Conservation (phyloP, 2,113 vertebrate species). For the Paracyprichromis sp. region DNA sequence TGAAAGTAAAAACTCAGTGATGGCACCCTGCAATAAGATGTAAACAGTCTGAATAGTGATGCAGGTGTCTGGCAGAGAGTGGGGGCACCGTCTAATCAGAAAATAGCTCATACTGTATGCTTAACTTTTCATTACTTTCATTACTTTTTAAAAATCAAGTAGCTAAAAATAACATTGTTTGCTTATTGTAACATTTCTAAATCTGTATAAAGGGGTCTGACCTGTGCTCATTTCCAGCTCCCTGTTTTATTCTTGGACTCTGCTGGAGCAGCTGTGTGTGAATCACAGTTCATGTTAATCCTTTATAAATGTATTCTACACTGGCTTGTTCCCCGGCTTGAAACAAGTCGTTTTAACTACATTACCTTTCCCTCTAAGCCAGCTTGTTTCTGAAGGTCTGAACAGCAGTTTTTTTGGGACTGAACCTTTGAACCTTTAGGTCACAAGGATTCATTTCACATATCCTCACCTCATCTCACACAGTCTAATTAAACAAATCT, state of each 20-base stretch:
- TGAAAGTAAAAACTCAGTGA: neutral
- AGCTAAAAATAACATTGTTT: neutral
- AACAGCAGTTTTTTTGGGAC: neutral
- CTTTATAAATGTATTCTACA: neutral
- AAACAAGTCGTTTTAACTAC: neutral
- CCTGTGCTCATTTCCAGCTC: neutral
- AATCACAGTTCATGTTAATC: neutral
- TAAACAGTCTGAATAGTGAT: slow-evolving; percentile 23
- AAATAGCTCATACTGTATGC: slow-evolving; percentile 43
- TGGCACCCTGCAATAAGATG: neutral
- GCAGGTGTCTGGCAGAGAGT: slow-evolving; percentile 18
- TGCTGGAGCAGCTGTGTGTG: neutral
- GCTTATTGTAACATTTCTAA: neutral
- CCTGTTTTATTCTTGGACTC: neutral
- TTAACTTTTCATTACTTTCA: slow-evolving; percentile 62
- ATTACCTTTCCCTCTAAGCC: neutral
- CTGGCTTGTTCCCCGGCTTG: neutral
- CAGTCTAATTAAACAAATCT: neutral
- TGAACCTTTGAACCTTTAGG: neutral
- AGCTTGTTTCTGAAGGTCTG: neutral
- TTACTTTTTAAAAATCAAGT: neutral
- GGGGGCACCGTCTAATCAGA: slow-evolving; percentile 35
- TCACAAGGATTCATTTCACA: neutral
- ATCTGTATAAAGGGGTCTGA: neutral
- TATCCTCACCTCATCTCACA: neutral